Base-by-base conservation (phyloP, 2,113 vertebrate species). In the Ibidorhyncha struthersii region DNA sequence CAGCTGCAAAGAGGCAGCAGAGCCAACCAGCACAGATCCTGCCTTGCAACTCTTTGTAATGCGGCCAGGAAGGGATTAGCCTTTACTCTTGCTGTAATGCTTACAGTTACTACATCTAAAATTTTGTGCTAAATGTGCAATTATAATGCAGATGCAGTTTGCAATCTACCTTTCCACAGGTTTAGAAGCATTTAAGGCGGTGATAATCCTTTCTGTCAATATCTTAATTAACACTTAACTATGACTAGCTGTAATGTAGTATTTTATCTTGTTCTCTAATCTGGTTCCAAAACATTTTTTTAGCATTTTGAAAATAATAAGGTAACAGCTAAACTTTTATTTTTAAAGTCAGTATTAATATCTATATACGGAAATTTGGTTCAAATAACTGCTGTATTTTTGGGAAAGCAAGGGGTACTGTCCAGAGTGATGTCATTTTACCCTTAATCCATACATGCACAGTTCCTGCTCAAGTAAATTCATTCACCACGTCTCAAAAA, bases 161-260 rank as follows among this genome's bases (percentile, higher is more conserved):
- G 86, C 94, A 96, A 85, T 62, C 78, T 70, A 90, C 23, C 93
- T 76, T 95, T 79, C 81, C 89, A 82, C 70, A 94, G 73, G 62
- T 56, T 61, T 71, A 84, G 45, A 82, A 69, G 74, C 20, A 80
- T 70, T 80, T 79, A 52, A 93, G 41, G 43, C 2, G 4, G 45
- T 4, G 16, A 76, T 76, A 93, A 91, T 86, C 59, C 82, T 69
- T 87, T 95, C 62, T 93, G 65, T 87, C 62, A 92, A 3, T 30
- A 76, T 65, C 69, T 91, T 89, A 58, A 93, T 82, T 93, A 89
- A 86, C 69, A 61, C 38, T 76, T 86, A 40, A 52, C 30, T 59
- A 29, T 59, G 26, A 62, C 29, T 65, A 53, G 43, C 52, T 91
- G 25, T 67, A 71, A 80, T 22, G 16, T 8, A 62, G 43, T 45